These are phyloP conservation scores for Thereva unica DNA, from an alignment of 2,888 invertebrate species.

Conservation along the genomic window DNA sequence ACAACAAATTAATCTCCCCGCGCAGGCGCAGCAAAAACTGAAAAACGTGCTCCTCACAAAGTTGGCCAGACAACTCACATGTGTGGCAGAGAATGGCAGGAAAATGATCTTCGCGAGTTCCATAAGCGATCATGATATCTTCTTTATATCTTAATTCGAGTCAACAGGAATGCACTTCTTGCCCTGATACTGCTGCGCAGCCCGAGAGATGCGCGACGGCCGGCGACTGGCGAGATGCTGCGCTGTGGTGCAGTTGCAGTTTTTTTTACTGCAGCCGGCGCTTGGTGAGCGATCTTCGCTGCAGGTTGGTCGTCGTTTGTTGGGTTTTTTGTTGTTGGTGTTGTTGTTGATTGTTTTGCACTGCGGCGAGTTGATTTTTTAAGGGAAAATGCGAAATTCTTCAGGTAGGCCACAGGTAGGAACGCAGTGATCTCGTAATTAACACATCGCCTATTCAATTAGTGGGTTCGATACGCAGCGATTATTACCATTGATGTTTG, in stretches of 20 bases:
- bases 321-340: neutral
- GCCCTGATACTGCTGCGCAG: neutral
- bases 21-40: conserved; percentile 3
- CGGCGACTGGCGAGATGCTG: conserved; percentile 17
- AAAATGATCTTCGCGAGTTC: conserved; percentile 34
- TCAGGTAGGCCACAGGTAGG: conserved; percentile 15
- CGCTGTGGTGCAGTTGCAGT: conserved; percentile 21
- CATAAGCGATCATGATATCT: conserved; percentile 35
- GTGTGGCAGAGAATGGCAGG: conserved; percentile 21
- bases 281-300: neutral
- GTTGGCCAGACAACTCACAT: conserved; percentile 17
- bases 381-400: conserved; percentile 25
- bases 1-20: conserved; percentile 30
- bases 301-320: conserved; percentile 23
- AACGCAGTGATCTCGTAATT: conserved; percentile 29
- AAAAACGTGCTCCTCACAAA: conserved; percentile 27
- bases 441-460: conserved; percentile 34
- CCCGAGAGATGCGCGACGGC: neutral
- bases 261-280: conserved; percentile 8
- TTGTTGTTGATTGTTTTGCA: no score
- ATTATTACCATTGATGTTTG: conserved; percentile 8
- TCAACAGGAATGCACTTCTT: conserved; percentile 33
- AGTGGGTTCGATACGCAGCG: conserved; percentile 22
- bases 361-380: neutral
- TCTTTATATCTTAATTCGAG: conserved; percentile 36